phyloP scores from a whole-genome alignment of 2,888 invertebrate genomes.

The Graphium colonna region DNA sequence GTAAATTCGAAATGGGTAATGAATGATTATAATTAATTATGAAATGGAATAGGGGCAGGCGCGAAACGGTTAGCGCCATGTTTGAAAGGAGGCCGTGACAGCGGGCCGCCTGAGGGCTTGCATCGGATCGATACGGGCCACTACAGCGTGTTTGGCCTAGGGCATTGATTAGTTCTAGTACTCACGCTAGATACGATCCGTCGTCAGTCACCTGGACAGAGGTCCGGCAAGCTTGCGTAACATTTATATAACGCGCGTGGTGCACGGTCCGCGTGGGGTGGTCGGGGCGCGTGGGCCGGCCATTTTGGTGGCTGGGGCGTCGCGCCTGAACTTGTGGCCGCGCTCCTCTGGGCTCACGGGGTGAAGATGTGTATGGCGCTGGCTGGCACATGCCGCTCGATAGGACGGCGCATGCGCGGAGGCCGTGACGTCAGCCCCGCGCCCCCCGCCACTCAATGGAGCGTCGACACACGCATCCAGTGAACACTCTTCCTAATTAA shows the following conservation, averaged over 20 bases:
- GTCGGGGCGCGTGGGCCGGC: slow-evolving; percentile 55
- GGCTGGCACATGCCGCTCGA: slow-evolving; percentile 77
- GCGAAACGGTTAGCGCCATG: slow-evolving; percentile 15
- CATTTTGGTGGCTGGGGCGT: slow-evolving; percentile 53
- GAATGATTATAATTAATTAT: background rate
- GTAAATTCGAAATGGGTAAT: background rate
- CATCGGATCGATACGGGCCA: slow-evolving; percentile 11
- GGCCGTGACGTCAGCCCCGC: slow-evolving; percentile 64
- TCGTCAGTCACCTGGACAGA: slow-evolving; percentile 63
- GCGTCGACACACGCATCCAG: slow-evolving; percentile 34
- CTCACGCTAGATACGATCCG: slow-evolving; percentile 55
- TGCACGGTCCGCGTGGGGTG: slow-evolving; percentile 50
- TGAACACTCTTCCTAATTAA: slow-evolving; percentile 38
- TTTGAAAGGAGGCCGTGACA: background rate
- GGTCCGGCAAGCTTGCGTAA: too few species aligned
- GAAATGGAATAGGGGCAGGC: slow-evolving; percentile 2
- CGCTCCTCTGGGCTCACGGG: slow-evolving; percentile 56
- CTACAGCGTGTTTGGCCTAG: slow-evolving; percentile 22
- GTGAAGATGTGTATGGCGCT: slow-evolving; percentile 66
- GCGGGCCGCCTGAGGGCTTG: background rate
- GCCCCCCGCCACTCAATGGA: slow-evolving; percentile 50
- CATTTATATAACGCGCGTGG: slow-evolving; percentile 72
- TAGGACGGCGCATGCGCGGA: slow-evolving; percentile 72
- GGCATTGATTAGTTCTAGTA: slow-evolving; percentile 37
- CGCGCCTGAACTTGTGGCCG: slow-evolving; percentile 30